Base-by-base conservation (phyloP, 2,797 vertebrate genomes). In the Benthosema pterotum region DNA sequence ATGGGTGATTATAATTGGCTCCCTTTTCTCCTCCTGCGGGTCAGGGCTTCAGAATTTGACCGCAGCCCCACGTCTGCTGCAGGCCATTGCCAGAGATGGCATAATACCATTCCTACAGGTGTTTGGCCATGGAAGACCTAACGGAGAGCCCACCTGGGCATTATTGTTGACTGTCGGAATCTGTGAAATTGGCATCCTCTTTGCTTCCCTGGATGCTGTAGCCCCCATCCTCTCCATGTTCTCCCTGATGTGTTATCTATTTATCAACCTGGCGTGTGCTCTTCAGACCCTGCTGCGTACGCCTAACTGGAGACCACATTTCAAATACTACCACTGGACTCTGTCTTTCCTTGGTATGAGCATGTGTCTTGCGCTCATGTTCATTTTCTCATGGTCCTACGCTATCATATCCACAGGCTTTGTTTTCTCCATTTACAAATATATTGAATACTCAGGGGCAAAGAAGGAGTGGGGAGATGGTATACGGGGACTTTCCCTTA, bases 381-480 rank as follows among this genome's bases (percentile, higher is more conserved):
- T 95, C 85, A 90, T 95, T 78, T 95, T 90, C 68, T 95, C 94
- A 67, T 95, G 94, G 94, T 92, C 94, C 83, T 95, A 95, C 8
- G 94, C 94, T 11, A 87, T 95, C 63, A 72, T 92, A 2, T 94
- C 94, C 79, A 94, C 95, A 93, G 79, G 94, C 45, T 91, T 95
- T 5, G 94, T 94, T 15, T 90, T 93, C 75, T 46, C 12, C 45
- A n/a, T 46, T 6, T 46, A 46, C n/a, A 46, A 46, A 15, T 46
- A 46, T 14, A 46, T 46, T 13, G 45, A 46, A 46, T 13, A 46
- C 45, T n/a, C 12, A 46, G 45, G 45, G 77, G 94, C 94, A 0
- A 94, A 95, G 82, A 95, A 95, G 70, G 94, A 95, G 65, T 95
- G 94, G 94, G 94, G 94, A 0, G 94, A 95, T n/a, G 94, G 94